phyloP scores from a whole-genome alignment of 2,888 invertebrate species.

The Volucella inflata region DNA sequence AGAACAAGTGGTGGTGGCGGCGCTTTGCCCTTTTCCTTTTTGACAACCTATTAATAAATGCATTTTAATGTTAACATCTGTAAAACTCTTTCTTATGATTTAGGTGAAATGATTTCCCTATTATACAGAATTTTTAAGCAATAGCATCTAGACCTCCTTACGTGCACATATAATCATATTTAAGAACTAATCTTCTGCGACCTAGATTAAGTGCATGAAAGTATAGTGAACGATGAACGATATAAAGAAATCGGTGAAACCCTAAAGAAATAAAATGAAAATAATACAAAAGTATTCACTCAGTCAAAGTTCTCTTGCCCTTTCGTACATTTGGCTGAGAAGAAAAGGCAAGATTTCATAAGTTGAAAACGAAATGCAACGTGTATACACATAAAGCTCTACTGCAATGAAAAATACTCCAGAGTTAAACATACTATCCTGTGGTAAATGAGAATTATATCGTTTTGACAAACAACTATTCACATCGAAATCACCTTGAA shows the following conservation, averaged over 20 bases:
- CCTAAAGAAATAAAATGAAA: not conserved
- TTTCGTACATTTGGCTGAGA: no score
- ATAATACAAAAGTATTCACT: no score
- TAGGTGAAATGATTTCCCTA: no score
- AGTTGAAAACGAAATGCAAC: slow-evolving; percentile 18
- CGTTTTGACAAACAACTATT: not conserved
- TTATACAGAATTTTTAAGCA: no score
- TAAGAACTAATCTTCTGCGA: no score
- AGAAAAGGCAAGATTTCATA: not conserved
- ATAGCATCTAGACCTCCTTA: no score
- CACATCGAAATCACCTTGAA: slow-evolving; percentile 43
- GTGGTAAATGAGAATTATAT: not conserved
- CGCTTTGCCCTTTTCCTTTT: slow-evolving; percentile 93
- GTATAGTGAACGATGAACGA: not conserved
- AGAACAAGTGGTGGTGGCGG: slow-evolving; percentile 87
- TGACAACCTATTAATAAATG: slow-evolving; percentile 85
- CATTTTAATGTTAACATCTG: not conserved
- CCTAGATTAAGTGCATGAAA: no score
- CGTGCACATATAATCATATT: no score
- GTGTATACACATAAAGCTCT: not conserved
- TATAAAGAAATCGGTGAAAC: no score
- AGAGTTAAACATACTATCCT: not conserved
- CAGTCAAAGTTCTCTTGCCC: no score
- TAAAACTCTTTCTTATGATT: no score
- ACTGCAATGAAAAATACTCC: not conserved